Evolutionary conservation across 2,797 vertebrate species (phyloP).

Genomic region (Micrastur ruficollis): DNA sequence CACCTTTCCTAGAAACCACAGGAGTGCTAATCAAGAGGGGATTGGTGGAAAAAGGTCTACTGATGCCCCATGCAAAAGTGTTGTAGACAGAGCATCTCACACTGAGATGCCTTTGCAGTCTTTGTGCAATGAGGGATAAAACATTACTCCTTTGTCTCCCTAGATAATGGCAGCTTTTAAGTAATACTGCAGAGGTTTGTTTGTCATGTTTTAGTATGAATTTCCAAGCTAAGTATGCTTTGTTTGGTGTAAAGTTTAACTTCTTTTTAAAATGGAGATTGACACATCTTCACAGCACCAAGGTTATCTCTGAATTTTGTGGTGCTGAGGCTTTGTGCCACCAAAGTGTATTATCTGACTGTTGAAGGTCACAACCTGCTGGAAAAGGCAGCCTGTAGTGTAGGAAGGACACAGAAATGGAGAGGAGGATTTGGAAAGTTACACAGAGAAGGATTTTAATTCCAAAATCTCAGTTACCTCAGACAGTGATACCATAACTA

Average conservation of each 20-base stretch:
- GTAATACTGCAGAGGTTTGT: background rate
- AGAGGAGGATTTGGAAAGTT: background rate
- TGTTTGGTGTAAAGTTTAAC: background rate
- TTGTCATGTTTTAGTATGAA: background rate
- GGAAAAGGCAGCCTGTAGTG: background rate
- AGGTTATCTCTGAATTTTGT: background rate
- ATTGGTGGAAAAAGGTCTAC: background rate
- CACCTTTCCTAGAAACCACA: background rate
- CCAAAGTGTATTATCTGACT: background rate
- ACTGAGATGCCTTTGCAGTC: background rate
- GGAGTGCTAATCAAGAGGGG: background rate
- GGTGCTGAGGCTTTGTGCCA: background rate
- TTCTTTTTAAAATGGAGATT: background rate
- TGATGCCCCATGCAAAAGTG: background rate
- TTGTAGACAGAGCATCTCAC: background rate
- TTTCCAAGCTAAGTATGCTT: background rate
- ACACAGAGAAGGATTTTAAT: background rate
- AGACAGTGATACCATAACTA: accelerated
- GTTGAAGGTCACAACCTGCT: background rate
- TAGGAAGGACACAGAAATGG: background rate
- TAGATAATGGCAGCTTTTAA: background rate
- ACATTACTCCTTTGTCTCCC: background rate
- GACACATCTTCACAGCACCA: background rate
- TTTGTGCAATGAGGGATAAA: background rate
- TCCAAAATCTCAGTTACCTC: background rate